Percentiles rank a stretch among this genome's conserved stretches.
Conservation (phyloP, 2,888 invertebrate species). For the Ochropleura leucogaster region DNA sequence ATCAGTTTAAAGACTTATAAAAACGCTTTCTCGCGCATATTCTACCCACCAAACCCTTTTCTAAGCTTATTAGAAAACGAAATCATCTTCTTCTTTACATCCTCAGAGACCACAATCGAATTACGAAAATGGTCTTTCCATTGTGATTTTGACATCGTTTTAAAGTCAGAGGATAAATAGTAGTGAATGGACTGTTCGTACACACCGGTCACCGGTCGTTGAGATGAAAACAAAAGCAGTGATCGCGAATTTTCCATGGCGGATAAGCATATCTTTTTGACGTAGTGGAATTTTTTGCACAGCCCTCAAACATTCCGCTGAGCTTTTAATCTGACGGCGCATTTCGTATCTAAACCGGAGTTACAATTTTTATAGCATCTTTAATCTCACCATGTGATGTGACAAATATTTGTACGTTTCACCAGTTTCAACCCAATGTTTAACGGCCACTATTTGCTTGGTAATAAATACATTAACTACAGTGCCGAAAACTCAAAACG, state of each 20-base stretch:
- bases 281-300: slow-evolving; percentile 1
- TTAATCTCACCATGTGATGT: background rate
- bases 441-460: background rate
- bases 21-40: too few species aligned
- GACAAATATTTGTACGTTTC: background rate
- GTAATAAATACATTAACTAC: background rate
- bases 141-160: background rate
- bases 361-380: too few species aligned
- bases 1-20: too few species aligned
- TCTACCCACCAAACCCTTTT: too few species aligned
- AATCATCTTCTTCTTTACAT: too few species aligned
- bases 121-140: background rate
- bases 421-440: background rate
- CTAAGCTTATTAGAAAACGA: too few species aligned
- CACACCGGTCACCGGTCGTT: background rate
- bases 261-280: background rate
- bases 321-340: background rate
- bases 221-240: background rate
- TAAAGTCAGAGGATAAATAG: background rate
- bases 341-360: background rate
- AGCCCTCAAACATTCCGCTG: background rate
- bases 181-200: background rate
- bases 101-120: too few species aligned
- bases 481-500: background rate
- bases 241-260: background rate